Evolutionary conservation across 2,888 invertebrate species (phyloP), one percentile per base, ranked within the genome.

Genomic region (Watsonalla binaria): DNA sequence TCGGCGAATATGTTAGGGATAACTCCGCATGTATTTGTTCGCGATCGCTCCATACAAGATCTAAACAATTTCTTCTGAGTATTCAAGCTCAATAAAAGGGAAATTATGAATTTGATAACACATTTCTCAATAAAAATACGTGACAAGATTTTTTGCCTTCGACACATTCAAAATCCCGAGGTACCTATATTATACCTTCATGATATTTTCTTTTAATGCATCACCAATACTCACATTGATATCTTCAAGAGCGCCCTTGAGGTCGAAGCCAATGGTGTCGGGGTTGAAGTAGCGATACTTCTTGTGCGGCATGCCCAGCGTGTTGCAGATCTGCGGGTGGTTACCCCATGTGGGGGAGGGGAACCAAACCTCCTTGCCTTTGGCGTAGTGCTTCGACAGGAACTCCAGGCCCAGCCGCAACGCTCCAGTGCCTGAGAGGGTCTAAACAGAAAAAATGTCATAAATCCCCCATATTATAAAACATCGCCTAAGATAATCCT

Each of bases 301-400:
- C 80, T 98, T 97, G 50, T 98, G 95, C 11, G 94, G 92, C 54
- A 99, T 82, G 5, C 96, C 96, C 51, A 97, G 92, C 74, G 96
- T 95, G 90, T 96, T 98, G 88, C 99, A 98, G 74, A 99, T 94
- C 53, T 98, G 98, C 0, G 94, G 95, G 82, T 99, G 99, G 86
- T 99, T 99, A 52, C 99, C 99, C 99, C 99, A 99, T 0, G 99
- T 95, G 5, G 99, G 99, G 1, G 93, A 91, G 6, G 99, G 99
- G 65, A 99, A 73, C 90, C 97, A 99, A 51, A 97, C 88, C 58
- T 94, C 95, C 86, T 98, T 98, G 66, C 91, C 92, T 42, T 95
- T 94, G 6, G 93, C 93, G 85, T 95, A 96, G 86, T 95, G 97
- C 63, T 93, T 94, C 54, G 93, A 94, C 58, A 99, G 86, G 84